Percentiles rank a stretch among this genome's conserved stretches.
Evolutionary conservation across 1,140 invertebrate genomes (phyloP).

Genomic region (Pseudomyrmex concolor): DNA sequence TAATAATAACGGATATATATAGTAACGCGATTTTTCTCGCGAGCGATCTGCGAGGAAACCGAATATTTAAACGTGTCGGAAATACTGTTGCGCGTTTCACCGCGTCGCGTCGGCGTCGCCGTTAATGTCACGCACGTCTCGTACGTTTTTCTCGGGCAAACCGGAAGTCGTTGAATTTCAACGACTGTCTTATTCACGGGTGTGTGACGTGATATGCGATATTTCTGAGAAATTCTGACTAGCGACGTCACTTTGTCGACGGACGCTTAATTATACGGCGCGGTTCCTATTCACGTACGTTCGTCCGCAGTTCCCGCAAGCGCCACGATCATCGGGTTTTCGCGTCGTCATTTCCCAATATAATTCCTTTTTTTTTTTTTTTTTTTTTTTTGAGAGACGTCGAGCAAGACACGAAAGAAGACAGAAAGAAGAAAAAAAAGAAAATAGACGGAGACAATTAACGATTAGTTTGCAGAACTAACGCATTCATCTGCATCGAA

Average conservation of each 20-base stretch:
- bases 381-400: too few species aligned
- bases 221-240: conserved; percentile 58
- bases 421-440: not conserved
- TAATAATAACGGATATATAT: not conserved
- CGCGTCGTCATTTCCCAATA: conserved; percentile 13
- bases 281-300: conserved; percentile 34
- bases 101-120: not conserved
- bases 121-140: conserved; percentile 38
- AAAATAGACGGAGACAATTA: not conserved
- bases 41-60: not conserved
- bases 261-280: conserved; percentile 68
- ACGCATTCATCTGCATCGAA: not conserved
- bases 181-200: not conserved
- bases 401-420: conserved; percentile 2
- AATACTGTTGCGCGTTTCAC: not conserved
- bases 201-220: conserved; percentile 25
- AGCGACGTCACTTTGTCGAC: conserved; percentile 58
- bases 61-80: not conserved
- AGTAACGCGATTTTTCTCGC: not conserved
- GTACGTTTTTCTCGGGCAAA: conserved; percentile 16
- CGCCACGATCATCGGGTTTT: conserved; percentile 13
- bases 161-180: conserved; percentile 47
- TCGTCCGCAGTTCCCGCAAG: conserved; percentile 15
- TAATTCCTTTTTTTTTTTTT: too few species aligned
- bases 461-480: not conserved